phyloP scores from a whole-genome alignment of 2,113 vertebrate species.

The Megatriorchis doriae region DNA sequence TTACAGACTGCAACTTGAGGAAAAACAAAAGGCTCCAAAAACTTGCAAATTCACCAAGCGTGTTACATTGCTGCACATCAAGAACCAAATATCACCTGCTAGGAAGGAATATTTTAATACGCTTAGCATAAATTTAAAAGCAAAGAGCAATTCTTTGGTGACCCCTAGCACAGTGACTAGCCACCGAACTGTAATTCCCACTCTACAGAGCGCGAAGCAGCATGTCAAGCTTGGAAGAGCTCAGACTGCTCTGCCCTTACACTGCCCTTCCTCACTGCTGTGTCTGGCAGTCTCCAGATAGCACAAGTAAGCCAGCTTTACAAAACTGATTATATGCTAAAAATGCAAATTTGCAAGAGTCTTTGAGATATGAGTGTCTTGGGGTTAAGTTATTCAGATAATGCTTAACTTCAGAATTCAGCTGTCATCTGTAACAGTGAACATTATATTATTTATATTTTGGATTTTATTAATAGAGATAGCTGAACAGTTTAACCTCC shows the following conservation, averaged over 20 bases:
- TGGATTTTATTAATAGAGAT: neutral
- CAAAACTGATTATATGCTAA: neutral
- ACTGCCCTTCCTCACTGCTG: neutral
- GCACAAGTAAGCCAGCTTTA: neutral
- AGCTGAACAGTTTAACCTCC: neutral
- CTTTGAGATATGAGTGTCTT: neutral
- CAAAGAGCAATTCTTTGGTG: neutral
- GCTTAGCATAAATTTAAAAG: neutral
- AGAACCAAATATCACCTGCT: neutral
- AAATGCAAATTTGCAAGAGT: neutral
- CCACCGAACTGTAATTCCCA: neutral
- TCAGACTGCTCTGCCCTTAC: neutral
- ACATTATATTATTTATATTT: neutral
- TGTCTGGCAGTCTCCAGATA: neutral
- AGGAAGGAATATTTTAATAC: neutral
- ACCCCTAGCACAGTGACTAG: neutral
- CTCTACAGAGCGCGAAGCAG: neutral
- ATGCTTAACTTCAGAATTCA: neutral
- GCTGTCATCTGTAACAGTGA: neutral
- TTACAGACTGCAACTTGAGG: neutral
- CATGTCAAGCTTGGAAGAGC: neutral
- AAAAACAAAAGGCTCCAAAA: neutral
- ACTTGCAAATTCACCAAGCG: neutral
- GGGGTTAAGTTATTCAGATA: neutral
- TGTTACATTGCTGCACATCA: neutral